phyloP scores from a whole-genome alignment of 2,113 vertebrate species.

The Stigmatopora argus region DNA sequence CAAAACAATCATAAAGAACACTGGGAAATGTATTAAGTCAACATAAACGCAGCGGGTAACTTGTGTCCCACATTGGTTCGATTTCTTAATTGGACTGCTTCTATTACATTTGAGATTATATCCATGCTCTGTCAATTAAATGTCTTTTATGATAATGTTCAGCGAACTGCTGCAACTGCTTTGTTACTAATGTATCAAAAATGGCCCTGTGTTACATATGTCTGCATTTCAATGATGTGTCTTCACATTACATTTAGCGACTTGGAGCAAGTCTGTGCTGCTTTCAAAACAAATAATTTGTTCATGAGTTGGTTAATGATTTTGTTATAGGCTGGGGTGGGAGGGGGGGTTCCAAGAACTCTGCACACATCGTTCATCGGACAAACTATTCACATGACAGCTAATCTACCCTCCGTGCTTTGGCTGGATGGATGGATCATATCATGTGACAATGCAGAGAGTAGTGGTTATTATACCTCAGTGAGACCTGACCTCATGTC shows the following conservation, averaged over 20 bases:
- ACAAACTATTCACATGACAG: constrained; percentile 1
- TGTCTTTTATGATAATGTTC: constrained; percentile 24
- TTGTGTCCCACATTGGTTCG: no score
- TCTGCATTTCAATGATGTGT: constrained; percentile 23
- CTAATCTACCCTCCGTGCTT: constrained; percentile 6
- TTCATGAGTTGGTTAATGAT: background rate
- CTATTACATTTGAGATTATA: background rate
- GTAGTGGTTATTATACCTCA: constrained; percentile 6
- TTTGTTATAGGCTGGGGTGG: background rate
- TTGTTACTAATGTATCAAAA: constrained; percentile 50
- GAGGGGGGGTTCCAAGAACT: background rate
- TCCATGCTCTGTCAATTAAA: constrained; percentile 26
- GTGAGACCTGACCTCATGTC: constrained; percentile 13
- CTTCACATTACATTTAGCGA: constrained; percentile 22
- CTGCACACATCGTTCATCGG: background rate
- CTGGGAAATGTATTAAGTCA: no score
- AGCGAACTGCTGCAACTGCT: constrained; percentile 48
- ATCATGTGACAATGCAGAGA: constrained; percentile 21
- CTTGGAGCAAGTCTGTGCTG: constrained; percentile 18
- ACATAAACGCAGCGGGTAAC: no score
- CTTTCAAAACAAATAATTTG: constrained; percentile 12
- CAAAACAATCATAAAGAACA: background rate
- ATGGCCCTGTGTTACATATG: constrained; percentile 28
- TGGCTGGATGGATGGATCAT: constrained; percentile 16
- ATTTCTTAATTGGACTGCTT: no score